These are phyloP conservation scores for Pimpla rufipes DNA, from an alignment of 2,888 invertebrate species.

Conservation along the genomic window DNA sequence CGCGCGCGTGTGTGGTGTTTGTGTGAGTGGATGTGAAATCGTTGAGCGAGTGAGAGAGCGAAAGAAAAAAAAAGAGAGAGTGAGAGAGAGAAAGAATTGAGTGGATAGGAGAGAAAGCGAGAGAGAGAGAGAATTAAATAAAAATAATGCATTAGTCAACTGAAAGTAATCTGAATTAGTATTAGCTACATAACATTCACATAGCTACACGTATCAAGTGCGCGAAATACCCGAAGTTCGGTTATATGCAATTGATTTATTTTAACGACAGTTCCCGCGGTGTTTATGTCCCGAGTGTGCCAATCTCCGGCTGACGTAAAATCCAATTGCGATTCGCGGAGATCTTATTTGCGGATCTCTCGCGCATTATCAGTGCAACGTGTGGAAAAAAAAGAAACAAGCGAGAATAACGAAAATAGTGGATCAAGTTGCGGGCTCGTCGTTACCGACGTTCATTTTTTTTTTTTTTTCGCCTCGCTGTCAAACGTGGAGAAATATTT, in stretches of 20 bases:
- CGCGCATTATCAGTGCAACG: neutral
- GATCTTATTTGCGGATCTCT: too few species aligned
- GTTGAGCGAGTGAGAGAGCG: conserved; percentile 37
- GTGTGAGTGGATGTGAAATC: conserved; percentile 31
- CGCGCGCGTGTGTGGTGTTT: conserved; percentile 46
- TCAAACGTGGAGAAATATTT: too few species aligned
- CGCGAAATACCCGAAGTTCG: conserved; percentile 24
- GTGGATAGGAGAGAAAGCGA: conserved; percentile 6
- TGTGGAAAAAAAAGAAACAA: neutral
- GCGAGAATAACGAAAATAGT: neutral
- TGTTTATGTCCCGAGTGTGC: conserved; percentile 11
- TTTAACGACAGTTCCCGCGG: conserved; percentile 16
- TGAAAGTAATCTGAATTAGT: neutral
- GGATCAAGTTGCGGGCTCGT: neutral
- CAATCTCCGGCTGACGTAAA: neutral
- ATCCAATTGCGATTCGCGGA: neutral
- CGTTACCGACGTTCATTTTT: too few species aligned
- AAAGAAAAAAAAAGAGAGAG: conserved; percentile 40
- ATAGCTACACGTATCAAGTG: conserved; percentile 18
- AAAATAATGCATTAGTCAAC: neutral
- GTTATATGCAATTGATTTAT: neutral
- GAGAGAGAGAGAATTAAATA: conserved; percentile 23
- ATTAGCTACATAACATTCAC: neutral
- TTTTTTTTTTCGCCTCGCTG: too few species aligned
- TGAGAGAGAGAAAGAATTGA: too few species aligned